Base-by-base conservation (phyloP, 2,797 vertebrate genomes). In the Peromyscus aztecus region DNA sequence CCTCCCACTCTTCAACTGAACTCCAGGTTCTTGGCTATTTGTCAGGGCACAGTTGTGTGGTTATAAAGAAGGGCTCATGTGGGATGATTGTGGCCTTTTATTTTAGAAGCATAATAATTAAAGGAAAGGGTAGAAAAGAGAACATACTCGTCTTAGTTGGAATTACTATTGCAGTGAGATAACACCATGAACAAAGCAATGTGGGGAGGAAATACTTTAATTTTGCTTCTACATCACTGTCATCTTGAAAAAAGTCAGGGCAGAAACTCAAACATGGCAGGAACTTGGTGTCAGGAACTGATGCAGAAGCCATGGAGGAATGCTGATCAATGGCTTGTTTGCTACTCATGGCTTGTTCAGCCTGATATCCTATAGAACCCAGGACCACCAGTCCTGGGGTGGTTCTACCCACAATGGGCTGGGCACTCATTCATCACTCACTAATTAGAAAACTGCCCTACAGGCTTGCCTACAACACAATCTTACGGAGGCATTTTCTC, bases 71-170 rank as follows among this genome's bases (percentile, higher is more conserved):
- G 43, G 3, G 4, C 24, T n/a, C 7, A 2, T 10, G 10, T 17
- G 0, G 0, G 1, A 13, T 43, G 31, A 71, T 59, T 0, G 0
- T 43, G 1, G 61, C 46, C 12, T 16, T 29, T 65, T n/a, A 52
- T 16, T 77, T 89, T 81, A 55, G 43, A 19, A 67, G 19, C 59
- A 59, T 61, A 84, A 61, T 78, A 49, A 87, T 34, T 65, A 86
- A 95, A 43, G 17, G 16, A 67, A 55, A 6, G 6, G 6, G 0
- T 69, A 3, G 27, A 57, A 63, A 46, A 14, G 21, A 67, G 6
- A 43, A 27, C 1, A 55, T 2, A 16, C 16, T 29, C n/a, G 19
- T 49, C 10, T 8, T n/a, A 16, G 63, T 7, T 14, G 31, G 9
- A 49, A 31, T n/a, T 69, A 27, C 6, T 52, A 24, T n/a, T 52